Base-by-base conservation (phyloP, 2,113 vertebrate genomes). In the Cryptomyrus ogoouensis region DNA sequence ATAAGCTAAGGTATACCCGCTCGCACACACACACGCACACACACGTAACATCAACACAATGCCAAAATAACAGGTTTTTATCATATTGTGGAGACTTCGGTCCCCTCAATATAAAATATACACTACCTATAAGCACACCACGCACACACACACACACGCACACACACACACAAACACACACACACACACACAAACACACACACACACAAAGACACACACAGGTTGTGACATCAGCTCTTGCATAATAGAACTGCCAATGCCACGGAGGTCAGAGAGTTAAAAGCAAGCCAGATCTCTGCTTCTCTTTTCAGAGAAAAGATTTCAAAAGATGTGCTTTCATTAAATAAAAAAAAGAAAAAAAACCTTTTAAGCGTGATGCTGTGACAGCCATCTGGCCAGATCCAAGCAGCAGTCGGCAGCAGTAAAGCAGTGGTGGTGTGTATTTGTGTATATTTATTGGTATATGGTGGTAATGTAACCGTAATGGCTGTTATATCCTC, bases 261-360 rank as follows among this genome's bases (percentile, higher is more conserved):
- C 39, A 46, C 0, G 10, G 31, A 66, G 53, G 5, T 85, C 83
- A n/a, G 42, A 85, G 83, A 49, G 42, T 85, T 46, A 85, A 83
- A 83, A 83, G 35, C 80, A 85, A 49, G 8, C 44, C 10, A 85
- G 46, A 10, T 4, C 19, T n/a, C 19, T n/a, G 83, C 83, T 47
- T 49, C 46, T 49, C 44, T 24, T 49, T 47, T 46, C 83, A 85
- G 9, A 47, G 19, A 49, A 49, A 85, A 80, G 74, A 80, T 80
- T 39, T 80, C 83, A 24, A 44, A 49, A 85, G 83, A 85, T n/a
- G 44, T 49, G 83, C 83, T 85, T 85, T 85, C 44, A 85, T 21
- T 47, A 46, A n/a, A 85, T 39, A 80, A 80, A 80, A 80, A 42
- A 80, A 77, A 31, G 31, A 39, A 77, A 19, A 19, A 8, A 35